Percentiles rank a stretch among this genome's conserved stretches.
Evolutionary conservation across 2,113 vertebrate genomes (phyloP).

Genomic region (Cacatua alba): DNA sequence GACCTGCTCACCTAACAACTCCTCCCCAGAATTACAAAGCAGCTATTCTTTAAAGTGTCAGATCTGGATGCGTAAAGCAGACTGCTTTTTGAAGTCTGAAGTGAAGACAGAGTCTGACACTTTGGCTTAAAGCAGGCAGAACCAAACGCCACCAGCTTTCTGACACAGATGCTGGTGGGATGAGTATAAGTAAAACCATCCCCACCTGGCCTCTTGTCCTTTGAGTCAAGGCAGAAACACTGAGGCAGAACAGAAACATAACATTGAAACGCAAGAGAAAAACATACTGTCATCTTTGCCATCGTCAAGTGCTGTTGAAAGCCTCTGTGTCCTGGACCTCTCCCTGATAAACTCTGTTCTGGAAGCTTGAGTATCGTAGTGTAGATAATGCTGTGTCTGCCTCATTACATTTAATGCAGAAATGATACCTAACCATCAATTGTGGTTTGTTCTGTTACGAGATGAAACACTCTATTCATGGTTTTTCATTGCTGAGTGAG

Average conservation of each 20-base stretch:
- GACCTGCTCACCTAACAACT: neutral
- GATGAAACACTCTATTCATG: slow-evolving; percentile 23
- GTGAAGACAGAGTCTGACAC: neutral
- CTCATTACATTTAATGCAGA: slow-evolving; percentile 42
- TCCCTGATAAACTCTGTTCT: slow-evolving; percentile 28
- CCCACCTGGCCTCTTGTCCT: neutral
- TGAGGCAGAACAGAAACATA: neutral
- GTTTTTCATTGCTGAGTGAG: neutral
- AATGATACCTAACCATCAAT: slow-evolving; percentile 41
- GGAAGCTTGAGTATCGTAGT: slow-evolving; percentile 23
- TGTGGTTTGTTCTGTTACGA: slow-evolving; percentile 40
- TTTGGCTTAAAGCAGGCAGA: neutral
- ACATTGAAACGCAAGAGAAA: neutral
- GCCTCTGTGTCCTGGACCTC: neutral
- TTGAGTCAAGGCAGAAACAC: neutral
- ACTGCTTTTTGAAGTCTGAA: neutral
- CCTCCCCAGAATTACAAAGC: neutral
- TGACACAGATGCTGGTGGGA: neutral
- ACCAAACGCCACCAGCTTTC: neutral
- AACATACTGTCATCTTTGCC: neutral
- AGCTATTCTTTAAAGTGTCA: neutral
- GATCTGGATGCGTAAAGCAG: neutral
- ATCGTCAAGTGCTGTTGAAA: slow-evolving; percentile 57
- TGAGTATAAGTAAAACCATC: neutral
- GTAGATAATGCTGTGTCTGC: slow-evolving; percentile 6